These are phyloP conservation scores for Chromoteleia sp. DNA, from an alignment of 2,888 invertebrate species.

Conservation along the genomic window DNA sequence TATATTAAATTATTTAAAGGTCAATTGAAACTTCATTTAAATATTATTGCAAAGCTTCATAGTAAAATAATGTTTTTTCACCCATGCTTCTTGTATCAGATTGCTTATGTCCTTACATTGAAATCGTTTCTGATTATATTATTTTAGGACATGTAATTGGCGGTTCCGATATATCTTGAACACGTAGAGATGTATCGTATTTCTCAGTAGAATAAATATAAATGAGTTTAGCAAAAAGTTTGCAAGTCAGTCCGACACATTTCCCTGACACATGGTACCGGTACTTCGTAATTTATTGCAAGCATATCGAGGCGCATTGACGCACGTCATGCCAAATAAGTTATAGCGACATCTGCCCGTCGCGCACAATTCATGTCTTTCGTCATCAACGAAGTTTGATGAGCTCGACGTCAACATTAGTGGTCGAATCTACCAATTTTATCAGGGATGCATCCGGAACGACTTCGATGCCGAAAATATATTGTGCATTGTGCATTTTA, in stretches of 20 bases:
- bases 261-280: slow-evolving; percentile 57
- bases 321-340: slow-evolving; percentile 65
- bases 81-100: too few relatives aligned
- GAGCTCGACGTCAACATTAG: slow-evolving; percentile 66
- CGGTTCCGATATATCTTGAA: slow-evolving; percentile 21
- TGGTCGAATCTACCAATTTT: slow-evolving; percentile 61
- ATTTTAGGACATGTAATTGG: slow-evolving; percentile 14
- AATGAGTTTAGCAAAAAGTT: slow-evolving; percentile 65
- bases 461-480: slow-evolving; percentile 46
- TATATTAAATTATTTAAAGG: too few relatives aligned
- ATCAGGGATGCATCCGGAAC: slow-evolving; percentile 45
- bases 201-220: slow-evolving; percentile 64
- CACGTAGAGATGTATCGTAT: slow-evolving; percentile 32
- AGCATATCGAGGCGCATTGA: slow-evolving; percentile 65
- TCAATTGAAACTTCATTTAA: too few relatives aligned
- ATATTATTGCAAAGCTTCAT: too few relatives aligned
- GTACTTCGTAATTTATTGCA: slow-evolving; percentile 64
- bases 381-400: slow-evolving; percentile 67
- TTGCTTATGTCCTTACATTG: not conserved
- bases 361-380: slow-evolving; percentile 65
- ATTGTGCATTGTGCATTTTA: slow-evolving; percentile 45
- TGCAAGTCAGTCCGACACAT: slow-evolving; percentile 60
- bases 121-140: slow-evolving; percentile 11
- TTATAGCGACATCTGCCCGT: slow-evolving; percentile 66
- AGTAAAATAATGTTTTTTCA: too few relatives aligned